These are phyloP conservation scores for Poeciliopsis retropinna DNA, from an alignment of 2,113 vertebrate species.

Conservation along the genomic window DNA sequence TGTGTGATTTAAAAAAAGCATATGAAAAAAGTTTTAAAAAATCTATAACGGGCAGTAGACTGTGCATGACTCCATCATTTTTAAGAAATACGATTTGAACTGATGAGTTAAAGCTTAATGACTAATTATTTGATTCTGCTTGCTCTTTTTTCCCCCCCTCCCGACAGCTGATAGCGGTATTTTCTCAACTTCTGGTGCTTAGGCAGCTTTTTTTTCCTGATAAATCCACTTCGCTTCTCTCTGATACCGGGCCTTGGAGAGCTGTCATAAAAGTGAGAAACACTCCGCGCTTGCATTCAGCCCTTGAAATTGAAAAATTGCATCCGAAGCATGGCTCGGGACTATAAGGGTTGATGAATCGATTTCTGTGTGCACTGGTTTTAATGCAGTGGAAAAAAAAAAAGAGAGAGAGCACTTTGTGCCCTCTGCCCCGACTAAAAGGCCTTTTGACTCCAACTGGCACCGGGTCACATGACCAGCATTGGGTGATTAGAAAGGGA, in stretches of 20 bases:
- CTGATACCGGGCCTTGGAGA: neutral
- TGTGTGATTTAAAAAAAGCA: neutral
- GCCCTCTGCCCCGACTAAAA: slow-evolving; percentile 35
- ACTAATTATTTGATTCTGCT: neutral
- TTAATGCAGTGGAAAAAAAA: slow-evolving; percentile 27
- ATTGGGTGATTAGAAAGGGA: slow-evolving; percentile 21
- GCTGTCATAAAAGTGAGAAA: slow-evolving; percentile 34
- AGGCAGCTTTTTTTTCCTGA: slow-evolving; percentile 29
- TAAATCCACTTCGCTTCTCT: slow-evolving; percentile 23
- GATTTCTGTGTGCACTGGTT: slow-evolving; percentile 33
- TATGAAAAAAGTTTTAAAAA: neutral
- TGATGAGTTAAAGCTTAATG: neutral
- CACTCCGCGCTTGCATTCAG: slow-evolving; percentile 12
- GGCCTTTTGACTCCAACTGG: slow-evolving; percentile 65
- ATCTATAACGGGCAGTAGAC: neutral
- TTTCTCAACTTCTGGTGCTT: slow-evolving; percentile 16
- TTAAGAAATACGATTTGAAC: no score
- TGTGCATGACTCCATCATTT: no score
- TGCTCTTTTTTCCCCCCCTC: neutral
- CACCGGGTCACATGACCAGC: slow-evolving; percentile 52
- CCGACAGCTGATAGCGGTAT: neutral
- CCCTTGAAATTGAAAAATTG: slow-evolving; percentile 29
- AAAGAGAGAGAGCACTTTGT: slow-evolving; percentile 46
- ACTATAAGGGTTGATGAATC: slow-evolving; percentile 30
- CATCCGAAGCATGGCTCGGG: slow-evolving; percentile 20